Evolutionary conservation across 2,888 invertebrate species (phyloP).

Genomic region (Allacma fusca): DNA sequence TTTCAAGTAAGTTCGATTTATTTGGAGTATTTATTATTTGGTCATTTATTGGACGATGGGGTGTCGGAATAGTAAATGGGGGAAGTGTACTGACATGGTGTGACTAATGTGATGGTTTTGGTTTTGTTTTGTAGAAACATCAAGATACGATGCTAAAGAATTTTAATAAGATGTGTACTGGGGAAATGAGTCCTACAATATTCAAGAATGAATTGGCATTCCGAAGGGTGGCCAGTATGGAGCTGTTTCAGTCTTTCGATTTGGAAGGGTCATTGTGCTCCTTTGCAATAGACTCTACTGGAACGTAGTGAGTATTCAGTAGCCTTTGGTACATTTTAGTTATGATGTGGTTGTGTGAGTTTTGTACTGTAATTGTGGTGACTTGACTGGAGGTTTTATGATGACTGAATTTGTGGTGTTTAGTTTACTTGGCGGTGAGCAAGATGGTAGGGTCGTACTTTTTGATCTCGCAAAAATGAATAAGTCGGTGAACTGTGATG

Average conservation of each 20-base stretch:
- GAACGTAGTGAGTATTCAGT: slow-evolving; percentile 34
- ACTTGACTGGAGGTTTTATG: too few relatives aligned
- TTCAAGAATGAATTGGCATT: slow-evolving; percentile 30
- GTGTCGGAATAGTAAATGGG: too few relatives aligned
- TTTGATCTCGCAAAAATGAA: slow-evolving; percentile 42
- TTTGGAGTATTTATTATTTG: too few relatives aligned
- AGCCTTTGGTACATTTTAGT: neutral
- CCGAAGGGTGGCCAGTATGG: slow-evolving; percentile 28
- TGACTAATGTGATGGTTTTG: too few relatives aligned
- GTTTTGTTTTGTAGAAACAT: too few relatives aligned
- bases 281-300: slow-evolving; percentile 31
- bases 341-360: neutral
- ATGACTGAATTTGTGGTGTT: too few relatives aligned
- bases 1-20: too few relatives aligned
- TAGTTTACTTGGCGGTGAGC: slow-evolving; percentile 40
- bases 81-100: too few relatives aligned
- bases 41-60: too few relatives aligned
- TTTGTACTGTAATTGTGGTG: too few relatives aligned
- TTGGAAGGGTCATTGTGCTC: slow-evolving; percentile 24
- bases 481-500: slow-evolving; percentile 39
- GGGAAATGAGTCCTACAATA: slow-evolving; percentile 9
- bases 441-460: slow-evolving; percentile 37
- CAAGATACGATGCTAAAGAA: too few relatives aligned
- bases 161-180: slow-evolving; percentile 25
- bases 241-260: slow-evolving; percentile 26